A percentile compares a stretch with the other conserved stretches of the same genome.
phyloP scores from a whole-genome alignment of 2,797 vertebrate species.

The Parauchenoglanis ngamensis region DNA sequence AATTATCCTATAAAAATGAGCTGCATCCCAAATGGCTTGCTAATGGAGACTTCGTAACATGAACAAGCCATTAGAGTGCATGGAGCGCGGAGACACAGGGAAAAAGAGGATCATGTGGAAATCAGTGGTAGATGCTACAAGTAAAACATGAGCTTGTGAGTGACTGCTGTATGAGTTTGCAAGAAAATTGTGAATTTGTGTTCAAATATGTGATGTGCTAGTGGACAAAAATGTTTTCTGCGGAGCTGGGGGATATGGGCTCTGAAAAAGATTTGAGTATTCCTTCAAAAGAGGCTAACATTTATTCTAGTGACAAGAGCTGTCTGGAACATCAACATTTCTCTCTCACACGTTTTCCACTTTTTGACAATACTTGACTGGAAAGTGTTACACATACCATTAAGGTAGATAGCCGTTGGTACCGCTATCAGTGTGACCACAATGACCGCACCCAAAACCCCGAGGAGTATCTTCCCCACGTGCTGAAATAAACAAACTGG shows the following conservation, averaged over 20 bases:
- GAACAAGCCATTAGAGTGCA: not conserved
- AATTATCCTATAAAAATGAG: conserved; percentile 3
- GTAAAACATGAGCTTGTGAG: not conserved
- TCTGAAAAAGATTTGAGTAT: not conserved
- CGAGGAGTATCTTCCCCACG: conserved; percentile 69
- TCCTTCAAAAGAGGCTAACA: not conserved
- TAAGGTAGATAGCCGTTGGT: conserved; percentile 70
- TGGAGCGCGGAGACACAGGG: not conserved
- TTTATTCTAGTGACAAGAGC: not conserved
- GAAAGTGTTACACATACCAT: conserved; percentile 62
- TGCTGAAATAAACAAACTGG: conserved; percentile 44
- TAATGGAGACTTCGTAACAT: not conserved
- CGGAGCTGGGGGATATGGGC: not conserved
- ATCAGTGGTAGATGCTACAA: not conserved
- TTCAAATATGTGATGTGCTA: not conserved
- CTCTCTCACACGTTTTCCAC: not conserved
- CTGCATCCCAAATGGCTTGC: not conserved
- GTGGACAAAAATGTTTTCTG: not conserved
- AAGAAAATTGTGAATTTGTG: not conserved
- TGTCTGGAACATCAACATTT: not conserved
- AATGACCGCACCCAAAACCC: conserved; percentile 62
- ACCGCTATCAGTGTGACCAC: conserved; percentile 73
- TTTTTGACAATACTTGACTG: not conserved
- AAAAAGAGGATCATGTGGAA: not conserved
- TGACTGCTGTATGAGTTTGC: not conserved